phyloP scores from a whole-genome alignment of 2,888 invertebrate genomes.

The Ametastegia equiseti region DNA sequence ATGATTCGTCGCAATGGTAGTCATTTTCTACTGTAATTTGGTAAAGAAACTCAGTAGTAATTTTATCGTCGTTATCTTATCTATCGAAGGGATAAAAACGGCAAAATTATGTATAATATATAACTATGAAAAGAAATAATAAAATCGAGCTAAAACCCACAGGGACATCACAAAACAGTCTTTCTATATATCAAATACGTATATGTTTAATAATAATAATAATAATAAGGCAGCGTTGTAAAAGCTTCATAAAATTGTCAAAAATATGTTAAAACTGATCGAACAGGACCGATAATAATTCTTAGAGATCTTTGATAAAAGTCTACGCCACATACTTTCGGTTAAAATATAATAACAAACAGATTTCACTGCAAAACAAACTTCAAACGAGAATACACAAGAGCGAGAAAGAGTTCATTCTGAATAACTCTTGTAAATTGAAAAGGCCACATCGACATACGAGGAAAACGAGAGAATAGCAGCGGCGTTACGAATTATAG shows the following conservation, averaged over 20 bases:
- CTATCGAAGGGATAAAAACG: slow-evolving; percentile 8
- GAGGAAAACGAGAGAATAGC: background rate
- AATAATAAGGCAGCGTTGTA: background rate
- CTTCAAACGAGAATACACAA: background rate
- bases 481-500: background rate
- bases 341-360: background rate
- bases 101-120: background rate
- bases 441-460: too few relatives aligned
- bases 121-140: background rate
- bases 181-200: slow-evolving; percentile 22
- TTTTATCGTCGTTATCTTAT: background rate
- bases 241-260: slow-evolving; percentile 10
- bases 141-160: slow-evolving; percentile 25
- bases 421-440: too few relatives aligned
- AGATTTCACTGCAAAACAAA: slow-evolving; percentile 14
- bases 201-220: too few relatives aligned
- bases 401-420: background rate
- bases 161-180: slow-evolving; percentile 48
- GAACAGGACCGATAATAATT: background rate
- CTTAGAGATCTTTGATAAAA: background rate
- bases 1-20: background rate
- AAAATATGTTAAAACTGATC: background rate
- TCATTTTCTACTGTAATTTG: slow-evolving; percentile 15
- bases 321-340: background rate
- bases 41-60: background rate